A percentile compares a stretch with the other conserved stretches of the same genome.
phyloP scores from a whole-genome alignment of 2,888 invertebrate genomes.

The Caradrina kadenii region DNA sequence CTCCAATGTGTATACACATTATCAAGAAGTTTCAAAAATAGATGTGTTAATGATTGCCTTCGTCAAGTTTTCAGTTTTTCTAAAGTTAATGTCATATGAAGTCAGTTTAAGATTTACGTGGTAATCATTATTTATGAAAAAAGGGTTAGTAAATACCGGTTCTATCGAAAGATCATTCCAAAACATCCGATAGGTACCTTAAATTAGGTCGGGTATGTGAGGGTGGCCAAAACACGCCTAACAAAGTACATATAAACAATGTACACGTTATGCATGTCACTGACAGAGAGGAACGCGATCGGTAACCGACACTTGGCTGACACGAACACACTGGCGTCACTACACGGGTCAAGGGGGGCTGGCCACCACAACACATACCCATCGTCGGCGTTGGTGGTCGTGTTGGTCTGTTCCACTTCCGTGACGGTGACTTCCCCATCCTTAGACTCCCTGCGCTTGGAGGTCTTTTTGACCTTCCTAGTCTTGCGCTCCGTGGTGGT shows the following conservation, averaged over 20 bases:
- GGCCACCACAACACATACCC: constrained; percentile 96
- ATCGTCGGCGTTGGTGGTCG: constrained; percentile 92
- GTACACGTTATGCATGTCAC: constrained; percentile 72
- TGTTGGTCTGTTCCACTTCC: constrained; percentile 93
- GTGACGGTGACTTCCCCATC: constrained; percentile 95
- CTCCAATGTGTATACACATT: constrained; percentile 1
- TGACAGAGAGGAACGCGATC: constrained; percentile 73
- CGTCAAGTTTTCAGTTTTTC: background rate
- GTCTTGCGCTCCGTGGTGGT: constrained; percentile 97
- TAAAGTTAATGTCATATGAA: background rate
- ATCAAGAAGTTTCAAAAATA: constrained; percentile 25
- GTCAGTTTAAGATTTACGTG: background rate
- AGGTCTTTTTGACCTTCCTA: constrained; percentile 96
- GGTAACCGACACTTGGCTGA: constrained; percentile 80
- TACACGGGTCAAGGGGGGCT: constrained; percentile 78
- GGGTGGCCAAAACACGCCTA: constrained; percentile 84
- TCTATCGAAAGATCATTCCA: constrained; percentile 29
- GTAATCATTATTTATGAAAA: background rate
- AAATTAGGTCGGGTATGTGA: constrained; percentile 90
- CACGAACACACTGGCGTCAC: constrained; percentile 71
- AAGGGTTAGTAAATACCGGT: constrained; percentile 22
- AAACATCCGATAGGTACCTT: constrained; percentile 82
- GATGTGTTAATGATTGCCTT: constrained; percentile 6
- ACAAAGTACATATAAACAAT: constrained; percentile 69
- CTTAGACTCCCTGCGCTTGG: constrained; percentile 94